These are phyloP conservation scores for Heliconius sara DNA, from an alignment of 2,888 invertebrate genomes.

Conservation along the genomic window DNA sequence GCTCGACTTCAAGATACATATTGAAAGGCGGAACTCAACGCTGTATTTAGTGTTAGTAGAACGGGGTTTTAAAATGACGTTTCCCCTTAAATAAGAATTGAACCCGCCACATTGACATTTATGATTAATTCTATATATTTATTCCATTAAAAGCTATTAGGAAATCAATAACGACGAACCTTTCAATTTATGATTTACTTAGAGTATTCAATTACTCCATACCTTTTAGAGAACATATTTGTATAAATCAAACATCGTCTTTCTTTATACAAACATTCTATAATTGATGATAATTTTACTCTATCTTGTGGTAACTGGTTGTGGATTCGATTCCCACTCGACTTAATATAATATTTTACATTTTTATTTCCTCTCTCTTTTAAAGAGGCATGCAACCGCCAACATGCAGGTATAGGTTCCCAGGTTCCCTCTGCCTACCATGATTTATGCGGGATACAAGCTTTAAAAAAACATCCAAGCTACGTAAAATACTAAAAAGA, in stretches of 20 bases:
- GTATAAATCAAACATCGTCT: background rate
- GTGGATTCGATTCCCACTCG: too few relatives aligned
- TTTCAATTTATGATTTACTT: background rate
- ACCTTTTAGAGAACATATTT: background rate
- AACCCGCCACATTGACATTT: background rate
- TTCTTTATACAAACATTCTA: background rate
- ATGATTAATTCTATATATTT: background rate
- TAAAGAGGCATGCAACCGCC: too few relatives aligned
- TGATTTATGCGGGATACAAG: too few relatives aligned
- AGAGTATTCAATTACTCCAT: conserved; percentile 1
- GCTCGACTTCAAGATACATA: background rate
- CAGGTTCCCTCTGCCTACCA: too few relatives aligned
- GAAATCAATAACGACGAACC: background rate
- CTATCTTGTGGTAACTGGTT: background rate
- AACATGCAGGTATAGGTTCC: too few relatives aligned
- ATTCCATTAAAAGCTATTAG: background rate
- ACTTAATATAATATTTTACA: too few relatives aligned
- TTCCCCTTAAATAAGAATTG: background rate
- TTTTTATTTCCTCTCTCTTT: too few relatives aligned
- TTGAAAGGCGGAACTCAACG: background rate
- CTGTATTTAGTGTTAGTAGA: background rate
- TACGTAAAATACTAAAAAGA: too few relatives aligned
- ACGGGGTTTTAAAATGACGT: background rate
- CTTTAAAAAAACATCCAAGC: too few relatives aligned
- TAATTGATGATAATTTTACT: background rate